A percentile compares a stretch with the other conserved stretches of the same genome.
These are phyloP conservation scores for Bicyclus anynana DNA, from an alignment of 1,140 invertebrate species.

Conservation along the genomic window DNA sequence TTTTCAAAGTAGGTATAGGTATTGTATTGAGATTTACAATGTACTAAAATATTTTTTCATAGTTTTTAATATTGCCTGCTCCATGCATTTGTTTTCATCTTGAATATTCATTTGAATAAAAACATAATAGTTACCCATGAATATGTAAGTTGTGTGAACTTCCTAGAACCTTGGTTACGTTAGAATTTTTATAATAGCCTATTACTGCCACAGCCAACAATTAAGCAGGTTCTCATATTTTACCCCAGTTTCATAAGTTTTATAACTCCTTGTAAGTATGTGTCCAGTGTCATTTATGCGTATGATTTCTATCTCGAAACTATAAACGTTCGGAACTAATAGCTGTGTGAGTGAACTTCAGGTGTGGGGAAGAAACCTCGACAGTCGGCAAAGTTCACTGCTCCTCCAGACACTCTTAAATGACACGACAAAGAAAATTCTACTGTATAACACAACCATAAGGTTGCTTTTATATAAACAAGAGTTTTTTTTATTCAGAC, in stretches of 20 bases:
- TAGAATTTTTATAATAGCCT: conserved; percentile 18
- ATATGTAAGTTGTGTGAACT: not conserved
- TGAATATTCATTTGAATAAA: not conserved
- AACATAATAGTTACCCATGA: not conserved
- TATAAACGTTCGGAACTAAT: conserved; percentile 58
- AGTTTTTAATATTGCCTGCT: too few species aligned
- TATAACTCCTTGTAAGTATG: conserved; percentile 16
- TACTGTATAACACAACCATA: conserved; percentile 35
- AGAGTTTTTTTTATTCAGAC: conserved; percentile 24
- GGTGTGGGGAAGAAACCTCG: conserved; percentile 59
- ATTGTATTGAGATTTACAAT: too few species aligned
- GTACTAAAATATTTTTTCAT: too few species aligned
- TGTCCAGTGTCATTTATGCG: conserved; percentile 39
- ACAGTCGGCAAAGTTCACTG: conserved; percentile 65
- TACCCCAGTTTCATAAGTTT: conserved; percentile 24
- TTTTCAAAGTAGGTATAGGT: too few species aligned
- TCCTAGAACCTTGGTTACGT: conserved; percentile 9
- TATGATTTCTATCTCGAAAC: conserved; percentile 53
- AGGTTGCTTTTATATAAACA: conserved; percentile 25
- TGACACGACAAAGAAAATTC: conserved; percentile 33
- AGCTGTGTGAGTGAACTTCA: conserved; percentile 61
- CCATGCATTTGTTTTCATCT: too few species aligned
- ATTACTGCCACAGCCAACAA: conserved; percentile 20
- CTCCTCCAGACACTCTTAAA: conserved; percentile 49
- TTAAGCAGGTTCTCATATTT: conserved; percentile 30